Evolutionary conservation across 2,113 vertebrate genomes (phyloP).

Genomic region (Sinosuthora webbiana): DNA sequence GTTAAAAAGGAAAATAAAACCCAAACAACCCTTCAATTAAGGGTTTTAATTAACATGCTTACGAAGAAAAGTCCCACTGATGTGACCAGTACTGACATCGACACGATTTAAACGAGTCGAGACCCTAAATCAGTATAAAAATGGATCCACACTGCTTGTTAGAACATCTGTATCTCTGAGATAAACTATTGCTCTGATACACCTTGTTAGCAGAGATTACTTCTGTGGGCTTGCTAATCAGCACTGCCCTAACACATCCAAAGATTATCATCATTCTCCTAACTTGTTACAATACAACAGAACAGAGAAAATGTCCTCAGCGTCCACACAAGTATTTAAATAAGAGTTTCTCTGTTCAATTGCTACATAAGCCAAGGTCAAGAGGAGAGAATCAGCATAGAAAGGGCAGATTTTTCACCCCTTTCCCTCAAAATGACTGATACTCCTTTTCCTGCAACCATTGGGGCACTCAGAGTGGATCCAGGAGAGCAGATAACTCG

Average conservation of each 20-base stretch:
- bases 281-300: neutral
- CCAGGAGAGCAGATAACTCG: neutral
- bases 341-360: neutral
- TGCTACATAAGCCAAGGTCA: neutral
- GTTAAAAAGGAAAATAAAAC: neutral
- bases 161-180: neutral
- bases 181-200: neutral
- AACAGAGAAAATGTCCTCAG: neutral
- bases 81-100: neutral
- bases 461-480: neutral
- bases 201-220: neutral
- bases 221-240: neutral
- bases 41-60: neutral
- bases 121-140: neutral
- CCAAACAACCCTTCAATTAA: neutral
- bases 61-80: neutral
- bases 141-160: neutral
- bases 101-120: neutral
- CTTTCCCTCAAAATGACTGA: neutral
- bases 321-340: neutral
- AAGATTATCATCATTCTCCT: neutral
- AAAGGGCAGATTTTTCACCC: neutral
- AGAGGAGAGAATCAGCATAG: neutral
- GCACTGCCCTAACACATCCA: neutral
- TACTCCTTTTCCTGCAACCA: neutral